phyloP scores from a whole-genome alignment of 1,140 invertebrate species.

The Drosophila baimaii region DNA sequence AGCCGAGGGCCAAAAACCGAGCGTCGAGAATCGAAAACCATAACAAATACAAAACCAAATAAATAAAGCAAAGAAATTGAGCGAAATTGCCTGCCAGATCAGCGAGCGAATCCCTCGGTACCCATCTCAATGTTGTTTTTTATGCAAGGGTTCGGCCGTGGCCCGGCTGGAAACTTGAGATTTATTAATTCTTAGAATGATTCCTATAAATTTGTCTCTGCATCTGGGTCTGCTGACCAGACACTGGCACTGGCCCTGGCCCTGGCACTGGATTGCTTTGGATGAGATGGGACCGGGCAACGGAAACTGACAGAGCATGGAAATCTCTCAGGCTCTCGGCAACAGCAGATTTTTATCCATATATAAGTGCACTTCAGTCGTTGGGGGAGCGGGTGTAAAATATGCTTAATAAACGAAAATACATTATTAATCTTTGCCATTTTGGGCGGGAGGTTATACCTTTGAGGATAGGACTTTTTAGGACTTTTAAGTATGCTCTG shows the following conservation, averaged over 20 bases:
- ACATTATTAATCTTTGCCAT: conserved; percentile 14
- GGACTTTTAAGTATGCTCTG: neutral
- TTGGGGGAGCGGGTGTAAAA: conserved; percentile 2
- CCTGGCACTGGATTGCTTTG: neutral
- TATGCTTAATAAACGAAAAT: conserved; percentile 23
- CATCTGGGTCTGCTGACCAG: conserved; percentile 36
- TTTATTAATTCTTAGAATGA: conserved; percentile 79
- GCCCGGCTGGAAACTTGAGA: conserved; percentile 70
- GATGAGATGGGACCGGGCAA: conserved; percentile 18
- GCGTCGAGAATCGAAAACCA: conserved; percentile 12
- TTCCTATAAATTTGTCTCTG: conserved; percentile 56
- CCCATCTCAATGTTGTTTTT: conserved; percentile 69
- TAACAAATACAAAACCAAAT: conserved; percentile 44
- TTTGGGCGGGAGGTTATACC: neutral
- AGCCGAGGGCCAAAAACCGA: conserved; percentile 1
- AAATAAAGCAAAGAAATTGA: conserved; percentile 53
- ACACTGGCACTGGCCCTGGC: neutral
- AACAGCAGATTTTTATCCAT: conserved; percentile 20
- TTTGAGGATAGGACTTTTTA: neutral
- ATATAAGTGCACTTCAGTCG: conserved; percentile 30
- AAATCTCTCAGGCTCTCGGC: conserved; percentile 36
- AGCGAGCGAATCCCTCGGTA: conserved; percentile 51
- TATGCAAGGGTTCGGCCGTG: conserved; percentile 33
- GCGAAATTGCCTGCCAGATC: conserved; percentile 69
- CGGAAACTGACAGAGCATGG: conserved; percentile 41